These are phyloP conservation scores for Myoxocephalus aenaeus DNA, from an alignment of 2,797 vertebrate genomes.

Conservation along the genomic window DNA sequence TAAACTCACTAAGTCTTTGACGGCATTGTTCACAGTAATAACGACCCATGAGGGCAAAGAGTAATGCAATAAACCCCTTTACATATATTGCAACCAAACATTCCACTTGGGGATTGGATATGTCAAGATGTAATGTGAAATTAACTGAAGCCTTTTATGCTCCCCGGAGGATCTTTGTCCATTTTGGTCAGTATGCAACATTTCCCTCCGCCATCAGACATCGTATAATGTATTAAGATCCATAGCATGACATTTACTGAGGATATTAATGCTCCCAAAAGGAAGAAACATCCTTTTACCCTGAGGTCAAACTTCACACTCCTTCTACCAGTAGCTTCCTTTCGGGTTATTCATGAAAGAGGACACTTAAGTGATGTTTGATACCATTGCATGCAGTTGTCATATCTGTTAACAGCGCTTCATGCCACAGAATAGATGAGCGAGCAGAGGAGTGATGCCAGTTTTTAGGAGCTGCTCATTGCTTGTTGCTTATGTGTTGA, in stretches of 20 bases:
- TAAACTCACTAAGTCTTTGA: neutral
- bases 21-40: neutral
- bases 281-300: conserved; percentile 3
- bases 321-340: neutral
- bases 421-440: neutral
- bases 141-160: neutral
- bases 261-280: neutral
- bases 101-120: neutral
- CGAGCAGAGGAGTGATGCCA: neutral
- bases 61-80: neutral
- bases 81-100: conserved; percentile 5
- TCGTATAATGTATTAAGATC: neutral
- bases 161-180: conserved; percentile 2
- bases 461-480: neutral
- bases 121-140: neutral
- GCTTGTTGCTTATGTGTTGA: neutral
- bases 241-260: neutral
- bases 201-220: neutral
- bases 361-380: neutral
- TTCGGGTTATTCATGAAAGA: neutral
- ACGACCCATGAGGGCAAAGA: neutral
- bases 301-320: neutral
- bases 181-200: neutral
- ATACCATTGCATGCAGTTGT: no score
- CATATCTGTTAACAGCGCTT: neutral